Evolutionary conservation across 1,140 invertebrate species (phyloP).

Genomic region (Solenopsis invicta): DNA sequence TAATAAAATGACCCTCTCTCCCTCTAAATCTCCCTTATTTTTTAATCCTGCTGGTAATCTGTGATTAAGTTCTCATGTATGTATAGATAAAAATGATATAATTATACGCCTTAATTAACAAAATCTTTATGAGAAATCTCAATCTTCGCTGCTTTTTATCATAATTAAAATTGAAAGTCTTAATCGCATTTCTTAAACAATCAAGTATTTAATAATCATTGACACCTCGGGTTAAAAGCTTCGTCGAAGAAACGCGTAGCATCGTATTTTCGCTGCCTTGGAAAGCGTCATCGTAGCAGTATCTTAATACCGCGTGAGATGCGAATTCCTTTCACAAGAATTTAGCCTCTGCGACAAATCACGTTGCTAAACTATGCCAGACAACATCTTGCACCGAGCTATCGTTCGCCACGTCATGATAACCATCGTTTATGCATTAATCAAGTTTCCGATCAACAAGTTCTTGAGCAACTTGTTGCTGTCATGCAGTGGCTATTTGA

Average conservation of each 20-base stretch:
- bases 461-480: constrained; percentile 49
- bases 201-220: not conserved
- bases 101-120: constrained; percentile 14
- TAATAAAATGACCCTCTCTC: constrained; percentile 42
- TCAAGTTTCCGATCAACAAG: constrained; percentile 1
- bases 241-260: not conserved
- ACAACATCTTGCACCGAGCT: constrained; percentile 19
- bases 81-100: constrained; percentile 17
- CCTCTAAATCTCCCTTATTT: constrained; percentile 24
- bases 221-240: not conserved
- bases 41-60: constrained; percentile 13
- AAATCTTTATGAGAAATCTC: not conserved
- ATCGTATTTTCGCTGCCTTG: not conserved
- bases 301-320: constrained; percentile 46
- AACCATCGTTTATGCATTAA: constrained; percentile 45
- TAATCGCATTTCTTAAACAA: too few species aligned
- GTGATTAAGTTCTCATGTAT: not conserved
- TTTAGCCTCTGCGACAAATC: constrained; percentile 36
- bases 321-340: constrained; percentile 55
- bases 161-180: too few species aligned
- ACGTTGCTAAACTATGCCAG: constrained; percentile 33
- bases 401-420: constrained; percentile 32
- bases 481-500: constrained; percentile 6
- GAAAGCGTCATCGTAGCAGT: constrained; percentile 1
- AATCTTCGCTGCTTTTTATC: too few species aligned